phyloP scores from a whole-genome alignment of 1,140 invertebrate species.

The Marisa cornuarietis region DNA sequence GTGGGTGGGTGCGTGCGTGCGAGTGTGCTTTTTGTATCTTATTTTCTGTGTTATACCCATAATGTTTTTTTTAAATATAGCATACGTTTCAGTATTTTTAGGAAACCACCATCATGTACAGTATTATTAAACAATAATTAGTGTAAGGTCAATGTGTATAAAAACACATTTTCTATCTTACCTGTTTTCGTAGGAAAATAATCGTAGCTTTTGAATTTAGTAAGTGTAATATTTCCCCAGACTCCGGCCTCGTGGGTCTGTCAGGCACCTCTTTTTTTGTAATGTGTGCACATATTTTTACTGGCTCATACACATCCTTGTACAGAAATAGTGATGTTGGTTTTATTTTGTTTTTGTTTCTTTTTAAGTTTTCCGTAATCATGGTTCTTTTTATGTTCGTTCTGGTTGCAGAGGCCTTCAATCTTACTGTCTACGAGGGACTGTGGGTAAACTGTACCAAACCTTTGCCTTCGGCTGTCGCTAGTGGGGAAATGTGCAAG shows the following conservation, averaged over 20 bases:
- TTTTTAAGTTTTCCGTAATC: too few species aligned
- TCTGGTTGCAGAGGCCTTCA: constrained; percentile 23
- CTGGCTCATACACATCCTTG: neutral
- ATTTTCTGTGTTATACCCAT: neutral
- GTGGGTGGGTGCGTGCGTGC: constrained; percentile 9
- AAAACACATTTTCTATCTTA: too few species aligned
- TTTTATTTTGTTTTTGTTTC: too few species aligned
- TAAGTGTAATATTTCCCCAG: too few species aligned
- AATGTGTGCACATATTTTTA: neutral
- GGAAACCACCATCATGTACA: too few species aligned
- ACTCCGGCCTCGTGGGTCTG: neutral
- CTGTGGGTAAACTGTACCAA: constrained; percentile 29
- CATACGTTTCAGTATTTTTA: neutral
- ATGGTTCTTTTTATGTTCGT: neutral
- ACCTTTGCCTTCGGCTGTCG: neutral
- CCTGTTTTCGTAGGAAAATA: neutral
- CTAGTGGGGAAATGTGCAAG: constrained; percentile 4
- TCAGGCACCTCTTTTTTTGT: neutral
- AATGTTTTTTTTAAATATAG: neutral
- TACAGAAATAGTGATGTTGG: neutral
- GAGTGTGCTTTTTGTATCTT: neutral
- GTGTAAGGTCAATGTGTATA: too few species aligned
- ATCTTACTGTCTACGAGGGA: constrained; percentile 25
- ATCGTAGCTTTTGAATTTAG: too few species aligned
- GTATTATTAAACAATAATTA: neutral